Conservation (phyloP, 2,797 vertebrate species). For the Danio choprae region DNA sequence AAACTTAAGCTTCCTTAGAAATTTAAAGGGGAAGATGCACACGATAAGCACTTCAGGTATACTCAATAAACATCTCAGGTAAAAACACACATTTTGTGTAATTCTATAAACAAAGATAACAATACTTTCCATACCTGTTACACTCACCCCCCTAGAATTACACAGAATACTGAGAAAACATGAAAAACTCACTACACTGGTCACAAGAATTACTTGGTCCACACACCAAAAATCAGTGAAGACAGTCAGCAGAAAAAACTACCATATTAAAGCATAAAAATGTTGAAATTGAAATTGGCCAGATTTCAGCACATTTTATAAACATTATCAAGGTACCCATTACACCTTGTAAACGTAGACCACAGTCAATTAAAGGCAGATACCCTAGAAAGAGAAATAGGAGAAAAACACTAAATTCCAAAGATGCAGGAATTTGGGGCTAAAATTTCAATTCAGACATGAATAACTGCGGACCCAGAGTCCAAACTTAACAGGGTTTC, state of each 20-base stretch:
- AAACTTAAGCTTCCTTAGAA: no score
- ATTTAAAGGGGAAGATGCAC: no score
- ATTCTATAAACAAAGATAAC: no score
- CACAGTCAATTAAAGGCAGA: background rate
- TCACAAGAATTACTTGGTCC: background rate
- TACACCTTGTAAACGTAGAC: constrained; percentile 17
- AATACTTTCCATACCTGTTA: no score
- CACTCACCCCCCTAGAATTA: constrained; percentile 14
- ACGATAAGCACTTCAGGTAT: no score
- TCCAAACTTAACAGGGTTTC: constrained; percentile 10
- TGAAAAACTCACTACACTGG: background rate
- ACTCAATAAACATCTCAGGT: no score
- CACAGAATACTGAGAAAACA: background rate
- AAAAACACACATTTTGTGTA: no score
- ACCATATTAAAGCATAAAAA: background rate
- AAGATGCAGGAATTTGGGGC: background rate
- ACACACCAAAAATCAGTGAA: background rate
- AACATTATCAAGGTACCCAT: constrained; percentile 22
- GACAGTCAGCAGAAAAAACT: background rate
- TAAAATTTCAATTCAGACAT: constrained; percentile 20
- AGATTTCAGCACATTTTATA: constrained; percentile 7
- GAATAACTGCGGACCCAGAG: constrained; percentile 20
- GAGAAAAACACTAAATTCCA: background rate
- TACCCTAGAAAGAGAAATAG: background rate
- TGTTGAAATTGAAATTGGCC: background rate